A percentile compares a stretch with the other conserved stretches of the same genome.
These are phyloP conservation scores for Spodoptera exigua DNA, from an alignment of 2,888 invertebrate genomes.

Conservation along the genomic window DNA sequence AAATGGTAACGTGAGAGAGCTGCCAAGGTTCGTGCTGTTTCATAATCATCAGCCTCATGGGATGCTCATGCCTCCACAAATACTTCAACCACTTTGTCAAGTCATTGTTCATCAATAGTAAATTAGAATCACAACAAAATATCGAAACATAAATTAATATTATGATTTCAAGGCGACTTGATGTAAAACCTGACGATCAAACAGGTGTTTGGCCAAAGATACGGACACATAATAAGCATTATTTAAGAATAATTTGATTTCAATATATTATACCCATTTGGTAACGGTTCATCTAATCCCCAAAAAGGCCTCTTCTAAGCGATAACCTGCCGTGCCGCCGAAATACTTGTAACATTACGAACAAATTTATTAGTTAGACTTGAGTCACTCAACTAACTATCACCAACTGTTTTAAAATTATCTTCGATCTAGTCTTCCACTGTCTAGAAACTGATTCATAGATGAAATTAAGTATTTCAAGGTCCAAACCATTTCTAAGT, in stretches of 20 bases:
- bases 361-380: constrained; percentile 46
- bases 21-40: constrained; percentile 53
- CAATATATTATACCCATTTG: constrained; percentile 53
- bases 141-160: background rate
- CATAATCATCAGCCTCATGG: constrained; percentile 45
- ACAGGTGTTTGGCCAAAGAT: constrained; percentile 40
- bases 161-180: constrained; percentile 1
- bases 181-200: constrained; percentile 25
- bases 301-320: constrained; percentile 64
- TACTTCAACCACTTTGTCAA: constrained; percentile 17
- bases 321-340: constrained; percentile 61
- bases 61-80: constrained; percentile 32
- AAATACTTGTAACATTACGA: constrained; percentile 65
- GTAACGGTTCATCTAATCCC: constrained; percentile 62
- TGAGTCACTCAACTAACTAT: constrained; percentile 57
- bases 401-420: constrained; percentile 48
- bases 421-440: constrained; percentile 33
- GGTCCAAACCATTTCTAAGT: constrained; percentile 21
- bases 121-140: background rate
- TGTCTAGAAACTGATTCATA: constrained; percentile 38
- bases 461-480: constrained; percentile 27
- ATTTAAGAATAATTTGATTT: constrained; percentile 54
- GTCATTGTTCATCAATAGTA: constrained; percentile 7
- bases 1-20: constrained; percentile 60
- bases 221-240: constrained; percentile 40